Conservation (phyloP, 1,140 invertebrate species). For the Drosophila neocordata region DNA sequence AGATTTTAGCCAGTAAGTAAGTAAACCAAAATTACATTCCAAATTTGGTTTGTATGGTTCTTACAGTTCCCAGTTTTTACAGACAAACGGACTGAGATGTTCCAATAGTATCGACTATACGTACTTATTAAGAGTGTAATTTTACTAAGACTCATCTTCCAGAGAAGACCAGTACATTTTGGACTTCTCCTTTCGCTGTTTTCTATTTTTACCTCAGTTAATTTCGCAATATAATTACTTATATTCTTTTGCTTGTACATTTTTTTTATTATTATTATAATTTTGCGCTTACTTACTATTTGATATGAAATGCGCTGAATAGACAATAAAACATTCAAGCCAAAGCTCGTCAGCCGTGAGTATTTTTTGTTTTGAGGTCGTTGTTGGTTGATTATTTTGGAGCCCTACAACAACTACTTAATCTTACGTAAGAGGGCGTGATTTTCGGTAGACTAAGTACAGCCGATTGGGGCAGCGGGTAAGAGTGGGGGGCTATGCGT, state of each 20-base stretch:
- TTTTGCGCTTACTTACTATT: slow-evolving; percentile 22
- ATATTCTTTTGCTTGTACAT: slow-evolving; percentile 14
- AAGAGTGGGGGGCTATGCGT: slow-evolving; percentile 33
- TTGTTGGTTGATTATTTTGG: slow-evolving; percentile 48
- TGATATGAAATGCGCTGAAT: slow-evolving; percentile 20
- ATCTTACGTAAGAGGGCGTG: slow-evolving; percentile 43
- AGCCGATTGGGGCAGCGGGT: neutral
- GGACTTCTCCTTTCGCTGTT: no score
- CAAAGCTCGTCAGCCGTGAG: slow-evolving; percentile 38
- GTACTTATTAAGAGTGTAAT: no score
- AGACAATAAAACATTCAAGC: slow-evolving; percentile 12
- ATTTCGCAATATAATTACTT: slow-evolving; percentile 27
- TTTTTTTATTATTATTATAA: slow-evolving; percentile 17
- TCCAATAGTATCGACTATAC: no score
- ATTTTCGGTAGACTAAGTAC: slow-evolving; percentile 21
- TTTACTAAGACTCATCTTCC: no score
- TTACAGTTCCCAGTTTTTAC: no score
- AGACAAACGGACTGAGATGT: no score
- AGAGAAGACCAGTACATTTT: no score
- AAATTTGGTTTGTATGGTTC: no score
- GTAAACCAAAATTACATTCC: no score
- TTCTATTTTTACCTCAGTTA: no score
- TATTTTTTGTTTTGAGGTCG: slow-evolving; percentile 49
- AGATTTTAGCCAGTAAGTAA: no score
- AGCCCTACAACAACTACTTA: slow-evolving; percentile 16